Percentiles rank a stretch among this genome's conserved stretches.
Conservation (phyloP, 2,797 vertebrate genomes). For the Muscicapa striata region DNA sequence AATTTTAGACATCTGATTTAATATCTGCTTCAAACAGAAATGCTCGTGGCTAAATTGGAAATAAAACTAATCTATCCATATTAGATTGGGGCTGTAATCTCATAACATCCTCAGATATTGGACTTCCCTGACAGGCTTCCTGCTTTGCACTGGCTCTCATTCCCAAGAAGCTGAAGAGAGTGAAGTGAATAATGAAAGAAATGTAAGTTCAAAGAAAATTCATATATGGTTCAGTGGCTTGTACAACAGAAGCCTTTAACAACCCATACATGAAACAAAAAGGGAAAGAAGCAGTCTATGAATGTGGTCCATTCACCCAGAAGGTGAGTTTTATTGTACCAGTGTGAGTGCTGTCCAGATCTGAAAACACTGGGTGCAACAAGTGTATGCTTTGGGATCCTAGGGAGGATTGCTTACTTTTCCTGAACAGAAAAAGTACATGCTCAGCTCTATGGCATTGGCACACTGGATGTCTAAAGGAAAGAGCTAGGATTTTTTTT, state of each 20-base stretch:
- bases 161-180: conserved; percentile 43
- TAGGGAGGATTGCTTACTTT: background rate
- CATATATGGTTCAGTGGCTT: background rate
- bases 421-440: background rate
- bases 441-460: background rate
- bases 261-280: background rate
- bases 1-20: conserved; percentile 62
- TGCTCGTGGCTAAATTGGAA: conserved; percentile 59
- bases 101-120: conserved; percentile 63
- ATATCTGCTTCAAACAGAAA: conserved; percentile 50
- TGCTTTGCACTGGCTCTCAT: conserved; percentile 9
- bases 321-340: background rate
- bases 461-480: background rate
- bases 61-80: conserved; percentile 70
- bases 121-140: conserved; percentile 58
- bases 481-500: background rate
- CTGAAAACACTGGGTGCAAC: background rate
- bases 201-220: conserved; percentile 53
- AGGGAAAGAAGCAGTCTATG: background rate
- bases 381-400: background rate
- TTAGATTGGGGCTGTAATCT: conserved; percentile 67
- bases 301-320: background rate
- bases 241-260: background rate
- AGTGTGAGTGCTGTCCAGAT: background rate
- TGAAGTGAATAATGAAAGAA: conserved; percentile 19